Percentiles rank a stretch among this genome's conserved stretches.
Evolutionary conservation across 2,113 vertebrate genomes (phyloP).

Genomic region (Crotalus horridus): DNA sequence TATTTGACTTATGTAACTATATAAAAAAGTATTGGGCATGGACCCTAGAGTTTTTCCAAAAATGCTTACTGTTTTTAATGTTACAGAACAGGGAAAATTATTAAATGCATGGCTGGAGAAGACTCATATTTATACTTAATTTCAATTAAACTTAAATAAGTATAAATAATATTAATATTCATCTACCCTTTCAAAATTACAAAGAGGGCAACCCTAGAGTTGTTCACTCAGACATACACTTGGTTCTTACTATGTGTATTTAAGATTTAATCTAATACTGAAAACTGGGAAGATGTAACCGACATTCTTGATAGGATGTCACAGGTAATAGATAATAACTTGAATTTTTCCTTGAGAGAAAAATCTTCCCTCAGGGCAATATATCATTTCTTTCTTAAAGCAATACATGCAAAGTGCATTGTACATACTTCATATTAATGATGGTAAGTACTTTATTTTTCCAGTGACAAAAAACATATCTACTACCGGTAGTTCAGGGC

Average conservation of each 20-base stretch:
- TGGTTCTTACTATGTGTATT: not conserved
- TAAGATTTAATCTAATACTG: not conserved
- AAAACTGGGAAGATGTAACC: not conserved
- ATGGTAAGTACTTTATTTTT: not conserved
- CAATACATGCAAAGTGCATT: not conserved
- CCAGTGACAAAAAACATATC: not conserved
- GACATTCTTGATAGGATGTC: not conserved
- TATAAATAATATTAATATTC: not conserved
- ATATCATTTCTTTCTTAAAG: not conserved
- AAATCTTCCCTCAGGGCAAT: not conserved
- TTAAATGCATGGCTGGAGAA: not conserved
- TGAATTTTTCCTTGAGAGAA: not conserved
- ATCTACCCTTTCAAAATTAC: not conserved
- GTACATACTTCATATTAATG: not conserved
- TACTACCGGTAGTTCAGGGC: not conserved
- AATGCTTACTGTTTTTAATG: not conserved
- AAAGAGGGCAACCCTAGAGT: not conserved
- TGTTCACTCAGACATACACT: not conserved
- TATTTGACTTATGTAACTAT: not conserved
- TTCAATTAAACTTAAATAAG: not conserved
- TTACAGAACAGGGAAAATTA: not conserved
- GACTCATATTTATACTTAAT: not conserved
- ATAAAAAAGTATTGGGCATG: not conserved
- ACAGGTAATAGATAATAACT: not conserved
- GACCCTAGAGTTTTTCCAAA: not conserved